Conservation (phyloP, 1,140 invertebrate genomes). For the Melipona quadrifasciata region DNA sequence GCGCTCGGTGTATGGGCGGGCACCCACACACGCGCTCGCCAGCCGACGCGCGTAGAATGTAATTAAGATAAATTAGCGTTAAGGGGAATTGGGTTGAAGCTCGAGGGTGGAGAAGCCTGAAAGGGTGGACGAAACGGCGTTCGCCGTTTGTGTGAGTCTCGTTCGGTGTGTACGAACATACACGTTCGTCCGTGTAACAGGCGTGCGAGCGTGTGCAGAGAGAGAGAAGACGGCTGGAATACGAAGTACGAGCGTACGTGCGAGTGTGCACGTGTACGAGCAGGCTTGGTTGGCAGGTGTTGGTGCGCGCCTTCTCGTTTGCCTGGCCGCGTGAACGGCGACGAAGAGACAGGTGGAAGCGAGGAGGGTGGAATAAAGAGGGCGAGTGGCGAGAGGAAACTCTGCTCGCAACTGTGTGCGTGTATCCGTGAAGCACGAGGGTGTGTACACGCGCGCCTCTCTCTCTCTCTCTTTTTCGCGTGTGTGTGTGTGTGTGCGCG, state of each 20-base stretch:
- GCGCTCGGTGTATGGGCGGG: neutral
- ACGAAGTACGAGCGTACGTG: neutral
- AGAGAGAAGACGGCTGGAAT: neutral
- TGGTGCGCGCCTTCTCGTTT: slow-evolving; percentile 8
- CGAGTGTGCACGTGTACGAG: neutral
- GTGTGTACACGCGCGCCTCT: neutral
- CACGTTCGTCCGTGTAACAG: neutral
- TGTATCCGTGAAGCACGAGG: neutral
- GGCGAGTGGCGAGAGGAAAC: slow-evolving; percentile 40
- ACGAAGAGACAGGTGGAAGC: slow-evolving; percentile 44
- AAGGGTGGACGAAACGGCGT: slow-evolving; percentile 57
- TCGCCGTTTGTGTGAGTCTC: slow-evolving; percentile 10
- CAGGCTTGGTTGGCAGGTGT: neutral
- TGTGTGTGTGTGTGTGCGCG: neutral
- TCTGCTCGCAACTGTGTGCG: neutral
- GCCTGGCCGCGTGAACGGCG: slow-evolving; percentile 1
- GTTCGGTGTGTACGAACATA: neutral
- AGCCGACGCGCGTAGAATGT: slow-evolving; percentile 78
- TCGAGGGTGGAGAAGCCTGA: slow-evolving; percentile 60
- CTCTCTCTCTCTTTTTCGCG: neutral
- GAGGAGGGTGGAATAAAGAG: slow-evolving; percentile 50
- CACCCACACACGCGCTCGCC: slow-evolving; percentile 39
- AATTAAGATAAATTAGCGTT: slow-evolving; percentile 81
- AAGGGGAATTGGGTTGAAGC: slow-evolving; percentile 76
- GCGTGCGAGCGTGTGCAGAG: too few species aligned